These are phyloP conservation scores for Mormyrus proboscirostris DNA, from an alignment of 2,797 vertebrate genomes.

Conservation along the genomic window DNA sequence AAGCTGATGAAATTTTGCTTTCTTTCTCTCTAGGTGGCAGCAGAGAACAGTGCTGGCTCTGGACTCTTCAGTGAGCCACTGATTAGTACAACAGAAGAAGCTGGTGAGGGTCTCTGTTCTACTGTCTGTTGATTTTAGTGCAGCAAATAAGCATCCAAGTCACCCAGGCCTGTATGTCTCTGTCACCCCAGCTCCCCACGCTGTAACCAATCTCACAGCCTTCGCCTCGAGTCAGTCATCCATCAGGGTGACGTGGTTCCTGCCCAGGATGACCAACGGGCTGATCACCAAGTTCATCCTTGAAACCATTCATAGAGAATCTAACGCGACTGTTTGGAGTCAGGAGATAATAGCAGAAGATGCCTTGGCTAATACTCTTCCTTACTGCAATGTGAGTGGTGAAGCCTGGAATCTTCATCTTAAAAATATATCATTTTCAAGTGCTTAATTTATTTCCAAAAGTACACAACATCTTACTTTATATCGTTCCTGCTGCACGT, in stretches of 20 bases:
- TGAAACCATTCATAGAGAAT: conserved; percentile 81
- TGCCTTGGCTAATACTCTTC: background rate
- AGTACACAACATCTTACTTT: background rate
- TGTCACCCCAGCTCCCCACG: conserved; percentile 72
- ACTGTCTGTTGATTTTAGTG: background rate
- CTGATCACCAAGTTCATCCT: conserved; percentile 92
- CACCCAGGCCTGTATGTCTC: background rate
- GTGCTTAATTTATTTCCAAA: background rate
- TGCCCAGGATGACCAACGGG: conserved; percentile 86
- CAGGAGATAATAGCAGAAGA: conserved; percentile 77
- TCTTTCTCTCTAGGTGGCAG: conserved; percentile 74
- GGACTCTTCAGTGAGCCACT: conserved; percentile 80
- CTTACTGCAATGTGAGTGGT: conserved; percentile 55
- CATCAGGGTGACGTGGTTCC: conserved; percentile 84
- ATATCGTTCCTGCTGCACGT: too few relatives aligned
- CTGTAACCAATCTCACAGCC: conserved; percentile 89
- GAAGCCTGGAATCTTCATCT: background rate
- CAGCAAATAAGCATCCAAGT: background rate
- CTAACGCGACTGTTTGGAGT: conserved; percentile 67
- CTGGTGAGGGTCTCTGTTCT: conserved; percentile 62
- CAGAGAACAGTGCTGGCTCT: conserved; percentile 69
- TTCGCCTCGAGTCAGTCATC: conserved; percentile 77
- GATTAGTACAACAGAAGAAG: conserved; percentile 88
- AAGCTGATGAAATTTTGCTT: background rate
- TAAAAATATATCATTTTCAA: background rate